These are phyloP conservation scores for Graptemys geographica DNA, from an alignment of 2,797 vertebrate species.

Conservation along the genomic window DNA sequence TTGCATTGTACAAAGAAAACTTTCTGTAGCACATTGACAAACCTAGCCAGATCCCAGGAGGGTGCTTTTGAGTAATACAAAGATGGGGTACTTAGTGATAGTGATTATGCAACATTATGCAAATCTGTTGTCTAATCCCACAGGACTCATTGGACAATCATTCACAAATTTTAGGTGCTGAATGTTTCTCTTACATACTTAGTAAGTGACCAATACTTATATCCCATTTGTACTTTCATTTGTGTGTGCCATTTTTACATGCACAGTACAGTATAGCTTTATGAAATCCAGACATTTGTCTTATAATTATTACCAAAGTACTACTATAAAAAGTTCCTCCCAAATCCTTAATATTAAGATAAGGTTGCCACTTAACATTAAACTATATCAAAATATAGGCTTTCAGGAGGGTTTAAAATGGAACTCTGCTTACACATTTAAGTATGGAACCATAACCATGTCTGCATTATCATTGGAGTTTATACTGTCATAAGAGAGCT, in stretches of 20 bases:
- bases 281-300: not conserved
- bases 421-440: conserved; percentile 58
- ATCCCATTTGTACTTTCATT: not conserved
- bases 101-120: not conserved
- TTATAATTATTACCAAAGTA: not conserved
- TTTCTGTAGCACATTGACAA: not conserved
- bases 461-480: conserved; percentile 63
- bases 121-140: not conserved
- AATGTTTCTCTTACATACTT: not conserved
- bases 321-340: not conserved
- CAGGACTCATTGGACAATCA: not conserved
- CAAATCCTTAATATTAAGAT: not conserved
- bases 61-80: not conserved
- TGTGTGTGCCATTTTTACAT: not conserved
- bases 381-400: conserved; percentile 13
- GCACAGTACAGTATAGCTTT: accelerated
- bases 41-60: accelerated
- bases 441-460: conserved; percentile 45
- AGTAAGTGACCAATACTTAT: not conserved
- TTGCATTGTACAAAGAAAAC: not conserved
- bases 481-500: conserved; percentile 60
- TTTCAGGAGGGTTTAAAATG: conserved; percentile 53
- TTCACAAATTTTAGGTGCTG: not conserved
- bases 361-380: not conserved
- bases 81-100: not conserved